Conservation (phyloP, 2,888 invertebrate genomes). For the Seira sanloemensis region DNA sequence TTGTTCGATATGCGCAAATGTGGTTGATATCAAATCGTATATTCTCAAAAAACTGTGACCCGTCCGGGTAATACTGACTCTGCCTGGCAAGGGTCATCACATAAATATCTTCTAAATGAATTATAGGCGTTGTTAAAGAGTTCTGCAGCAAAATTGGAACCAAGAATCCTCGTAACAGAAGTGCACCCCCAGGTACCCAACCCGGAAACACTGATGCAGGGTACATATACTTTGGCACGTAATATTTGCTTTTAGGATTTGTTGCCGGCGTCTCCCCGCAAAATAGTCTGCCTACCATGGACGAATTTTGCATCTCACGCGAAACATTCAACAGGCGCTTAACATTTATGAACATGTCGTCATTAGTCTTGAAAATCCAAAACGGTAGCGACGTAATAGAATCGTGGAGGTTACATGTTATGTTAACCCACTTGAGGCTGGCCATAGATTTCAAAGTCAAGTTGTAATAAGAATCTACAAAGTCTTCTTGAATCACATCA, state of each 20-base stretch:
- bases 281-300: slow-evolving; percentile 82
- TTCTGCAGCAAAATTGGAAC: slow-evolving; percentile 82
- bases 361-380: slow-evolving; percentile 90
- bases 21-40: slow-evolving; percentile 70
- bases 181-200: slow-evolving; percentile 89
- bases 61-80: slow-evolving; percentile 69
- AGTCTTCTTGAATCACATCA: slow-evolving; percentile 89
- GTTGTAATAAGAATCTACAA: slow-evolving; percentile 90
- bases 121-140: slow-evolving; percentile 82
- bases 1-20: slow-evolving; percentile 73
- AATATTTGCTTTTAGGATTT: slow-evolving; percentile 88
- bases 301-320: slow-evolving; percentile 68
- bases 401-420: slow-evolving; percentile 78
- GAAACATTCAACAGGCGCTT: slow-evolving; percentile 75
- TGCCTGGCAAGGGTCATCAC: slow-evolving; percentile 74
- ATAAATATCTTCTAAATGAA: slow-evolving; percentile 79
- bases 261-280: slow-evolving; percentile 86
- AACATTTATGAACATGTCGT: slow-evolving; percentile 90
- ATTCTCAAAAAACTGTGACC: slow-evolving; percentile 72
- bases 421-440: slow-evolving; percentile 88
- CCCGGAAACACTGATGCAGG: slow-evolving; percentile 84
- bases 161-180: slow-evolving; percentile 84
- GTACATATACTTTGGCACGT: slow-evolving; percentile 88
- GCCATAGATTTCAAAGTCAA: slow-evolving; percentile 89
- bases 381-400: slow-evolving; percentile 76